These are phyloP conservation scores for Agapetus fuscipes DNA, from an alignment of 2,888 invertebrate species.

Conservation along the genomic window DNA sequence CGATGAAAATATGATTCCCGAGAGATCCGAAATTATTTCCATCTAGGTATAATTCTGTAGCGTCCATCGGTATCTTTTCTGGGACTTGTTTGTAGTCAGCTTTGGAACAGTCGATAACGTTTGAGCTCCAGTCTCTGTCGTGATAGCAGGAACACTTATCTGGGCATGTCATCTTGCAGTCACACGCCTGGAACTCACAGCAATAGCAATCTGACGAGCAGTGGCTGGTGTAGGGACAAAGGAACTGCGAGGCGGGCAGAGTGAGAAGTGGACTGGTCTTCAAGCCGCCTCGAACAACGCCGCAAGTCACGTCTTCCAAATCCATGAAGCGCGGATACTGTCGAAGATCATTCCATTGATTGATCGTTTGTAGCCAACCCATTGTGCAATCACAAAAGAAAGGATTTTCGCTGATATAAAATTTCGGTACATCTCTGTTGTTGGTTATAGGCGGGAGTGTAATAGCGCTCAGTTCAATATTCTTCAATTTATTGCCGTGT, in stretches of 20 bases:
- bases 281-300: slow-evolving; percentile 57
- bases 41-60: slow-evolving; percentile 76
- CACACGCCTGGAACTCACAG: slow-evolving; percentile 82
- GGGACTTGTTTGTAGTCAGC: slow-evolving; percentile 63
- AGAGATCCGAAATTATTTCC: slow-evolving; percentile 68
- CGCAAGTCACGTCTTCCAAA: slow-evolving; percentile 64
- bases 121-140: slow-evolving; percentile 74
- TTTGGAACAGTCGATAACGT: slow-evolving; percentile 73
- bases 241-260: slow-evolving; percentile 63
- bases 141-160: slow-evolving; percentile 76
- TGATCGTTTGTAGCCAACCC: slow-evolving; percentile 76
- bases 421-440: slow-evolving; percentile 60
- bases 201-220: slow-evolving; percentile 80
- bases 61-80: slow-evolving; percentile 77
- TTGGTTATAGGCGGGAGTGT: slow-evolving; percentile 56
- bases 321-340: slow-evolving; percentile 72
- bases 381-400: slow-evolving; percentile 79
- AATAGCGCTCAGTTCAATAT: slow-evolving; percentile 63
- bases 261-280: slow-evolving; percentile 58
- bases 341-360: slow-evolving; percentile 60
- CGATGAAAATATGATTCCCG: slow-evolving; percentile 74
- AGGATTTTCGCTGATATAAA: slow-evolving; percentile 74
- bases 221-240: slow-evolving; percentile 71
- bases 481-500: slow-evolving; percentile 63
- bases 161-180: slow-evolving; percentile 84